A percentile compares a stretch with the other conserved stretches of the same genome.
phyloP scores from a whole-genome alignment of 2,888 invertebrate genomes.

The Yponomeuta evonymella region DNA sequence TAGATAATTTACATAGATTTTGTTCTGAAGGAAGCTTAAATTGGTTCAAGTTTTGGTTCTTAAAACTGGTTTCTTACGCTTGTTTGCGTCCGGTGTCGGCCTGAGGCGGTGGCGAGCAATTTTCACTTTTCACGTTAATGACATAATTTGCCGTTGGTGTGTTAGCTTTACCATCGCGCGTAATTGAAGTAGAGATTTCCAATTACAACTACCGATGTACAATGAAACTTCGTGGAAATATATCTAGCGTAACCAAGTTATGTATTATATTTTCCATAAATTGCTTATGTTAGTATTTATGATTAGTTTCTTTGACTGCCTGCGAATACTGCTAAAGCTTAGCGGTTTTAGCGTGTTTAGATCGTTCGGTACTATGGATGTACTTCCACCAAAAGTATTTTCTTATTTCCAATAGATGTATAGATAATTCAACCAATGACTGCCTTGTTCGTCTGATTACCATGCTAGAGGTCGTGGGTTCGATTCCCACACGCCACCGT shows the following conservation, averaged over 20 bases:
- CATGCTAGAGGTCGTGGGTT: no score
- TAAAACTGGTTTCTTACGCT: neutral
- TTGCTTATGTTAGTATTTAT: neutral
- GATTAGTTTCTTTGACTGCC: neutral
- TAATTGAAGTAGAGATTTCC: conserved; percentile 4
- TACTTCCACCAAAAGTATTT: no score
- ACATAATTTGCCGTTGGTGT: conserved; percentile 8
- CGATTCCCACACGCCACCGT: no score
- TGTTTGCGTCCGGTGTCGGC: neutral
- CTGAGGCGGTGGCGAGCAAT: neutral
- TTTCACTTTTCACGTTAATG: conserved; percentile 18
- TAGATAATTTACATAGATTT: neutral
- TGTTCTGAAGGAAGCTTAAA: no score
- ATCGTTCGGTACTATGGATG: no score
- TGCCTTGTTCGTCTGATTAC: no score
- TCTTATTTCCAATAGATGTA: no score
- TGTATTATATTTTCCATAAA: neutral
- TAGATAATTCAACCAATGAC: no score
- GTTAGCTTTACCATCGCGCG: conserved; percentile 9
- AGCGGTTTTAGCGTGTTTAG: neutral
- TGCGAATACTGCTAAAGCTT: neutral
- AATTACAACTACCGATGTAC: neutral
- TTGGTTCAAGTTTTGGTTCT: neutral
- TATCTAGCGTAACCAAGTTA: neutral
- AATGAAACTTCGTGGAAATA: neutral